These are phyloP conservation scores for Dryobates pubescens DNA, from an alignment of 2,797 vertebrate genomes.

Conservation along the genomic window DNA sequence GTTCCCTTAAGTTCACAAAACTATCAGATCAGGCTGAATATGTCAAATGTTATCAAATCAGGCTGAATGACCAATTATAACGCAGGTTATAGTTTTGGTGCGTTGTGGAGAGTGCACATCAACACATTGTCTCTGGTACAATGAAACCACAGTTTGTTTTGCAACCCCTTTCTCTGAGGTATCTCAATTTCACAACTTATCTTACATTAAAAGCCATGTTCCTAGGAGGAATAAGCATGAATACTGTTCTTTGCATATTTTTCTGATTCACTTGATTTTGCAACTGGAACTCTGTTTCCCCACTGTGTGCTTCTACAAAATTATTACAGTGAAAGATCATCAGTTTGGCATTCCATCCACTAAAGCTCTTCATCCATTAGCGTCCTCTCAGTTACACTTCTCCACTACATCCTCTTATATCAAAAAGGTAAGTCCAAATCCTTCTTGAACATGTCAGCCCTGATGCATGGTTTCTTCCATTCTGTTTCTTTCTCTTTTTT, in stretches of 20 bases:
- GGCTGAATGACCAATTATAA: neutral
- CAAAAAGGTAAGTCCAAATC: neutral
- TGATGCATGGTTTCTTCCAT: neutral
- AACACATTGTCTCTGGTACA: neutral
- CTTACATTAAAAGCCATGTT: neutral
- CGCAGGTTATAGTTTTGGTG: neutral
- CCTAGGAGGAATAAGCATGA: neutral
- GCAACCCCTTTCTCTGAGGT: neutral
- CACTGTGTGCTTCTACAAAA: neutral
- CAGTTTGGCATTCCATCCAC: rapidly evolving
- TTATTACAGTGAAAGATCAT: neutral
- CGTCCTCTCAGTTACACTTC: neutral
- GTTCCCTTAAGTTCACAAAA: neutral
- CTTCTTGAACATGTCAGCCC: neutral
- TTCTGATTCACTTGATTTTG: neutral
- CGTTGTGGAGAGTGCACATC: neutral
- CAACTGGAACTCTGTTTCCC: neutral
- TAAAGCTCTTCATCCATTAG: neutral
- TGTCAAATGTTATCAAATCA: neutral
- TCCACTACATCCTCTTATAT: neutral
- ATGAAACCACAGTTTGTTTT: neutral
- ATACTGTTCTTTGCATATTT: neutral
- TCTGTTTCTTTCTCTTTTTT: neutral
- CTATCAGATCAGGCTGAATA: too few relatives aligned
- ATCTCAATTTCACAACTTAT: neutral